Percentiles rank a stretch among this genome's conserved stretches.
These are phyloP conservation scores for Ctena decussata DNA, from an alignment of 2,888 invertebrate species.

Conservation along the genomic window DNA sequence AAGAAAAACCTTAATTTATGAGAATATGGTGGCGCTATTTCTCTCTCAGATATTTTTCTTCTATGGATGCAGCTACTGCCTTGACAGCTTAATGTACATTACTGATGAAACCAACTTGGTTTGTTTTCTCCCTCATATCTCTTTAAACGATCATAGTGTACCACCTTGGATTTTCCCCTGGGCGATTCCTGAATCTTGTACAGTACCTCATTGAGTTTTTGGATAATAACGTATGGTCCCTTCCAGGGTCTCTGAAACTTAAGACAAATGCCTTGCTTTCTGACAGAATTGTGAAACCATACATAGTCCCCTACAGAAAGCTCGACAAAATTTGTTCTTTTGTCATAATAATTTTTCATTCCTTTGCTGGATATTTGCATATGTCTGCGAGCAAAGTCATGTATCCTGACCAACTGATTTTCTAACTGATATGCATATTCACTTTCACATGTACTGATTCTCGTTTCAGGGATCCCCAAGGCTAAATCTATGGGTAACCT, in stretches of 20 bases:
- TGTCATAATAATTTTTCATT: slow-evolving; percentile 30
- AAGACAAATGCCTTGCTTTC: slow-evolving; percentile 24
- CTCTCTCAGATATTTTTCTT: too few relatives aligned
- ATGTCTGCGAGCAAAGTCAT: slow-evolving; percentile 12
- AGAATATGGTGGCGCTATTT: too few relatives aligned
- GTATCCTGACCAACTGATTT: background rate
- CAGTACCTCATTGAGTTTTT: slow-evolving; percentile 39
- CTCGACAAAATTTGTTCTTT: slow-evolving; percentile 2
- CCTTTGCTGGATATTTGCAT: slow-evolving; percentile 17
- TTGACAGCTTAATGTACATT: too few relatives aligned
- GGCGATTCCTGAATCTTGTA: slow-evolving; percentile 23
- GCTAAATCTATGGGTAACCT: slow-evolving; percentile 50
- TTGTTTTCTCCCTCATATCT: too few relatives aligned
- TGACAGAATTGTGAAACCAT: slow-evolving; percentile 25
- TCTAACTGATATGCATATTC: slow-evolving; percentile 6
- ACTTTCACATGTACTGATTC: background rate
- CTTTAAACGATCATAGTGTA: slow-evolving; percentile 23
- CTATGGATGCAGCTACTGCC: too few relatives aligned
- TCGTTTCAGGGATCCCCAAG: slow-evolving; percentile 23
- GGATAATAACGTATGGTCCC: slow-evolving; percentile 8
- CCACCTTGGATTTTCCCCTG: slow-evolving; percentile 26
- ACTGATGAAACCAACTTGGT: too few relatives aligned
- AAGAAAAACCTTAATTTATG: too few relatives aligned
- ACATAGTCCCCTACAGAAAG: slow-evolving; percentile 21
- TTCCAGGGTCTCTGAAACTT: slow-evolving; percentile 35